phyloP scores from a whole-genome alignment of 2,113 vertebrate genomes.

The Amblyornis subalaris region DNA sequence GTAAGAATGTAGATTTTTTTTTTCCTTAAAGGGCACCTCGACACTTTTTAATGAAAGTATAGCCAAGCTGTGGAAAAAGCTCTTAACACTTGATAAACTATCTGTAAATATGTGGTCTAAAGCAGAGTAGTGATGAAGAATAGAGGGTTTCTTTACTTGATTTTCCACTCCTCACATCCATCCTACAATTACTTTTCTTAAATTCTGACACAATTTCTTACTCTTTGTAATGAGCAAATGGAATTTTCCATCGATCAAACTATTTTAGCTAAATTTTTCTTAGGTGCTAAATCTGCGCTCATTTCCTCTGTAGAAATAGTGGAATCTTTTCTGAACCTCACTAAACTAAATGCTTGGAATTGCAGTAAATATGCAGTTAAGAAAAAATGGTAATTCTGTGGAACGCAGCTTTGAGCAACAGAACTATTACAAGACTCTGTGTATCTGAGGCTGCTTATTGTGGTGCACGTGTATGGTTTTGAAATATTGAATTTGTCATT shows the following conservation, averaged over 20 bases:
- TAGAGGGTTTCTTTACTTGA: not conserved
- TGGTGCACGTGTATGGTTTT: not conserved
- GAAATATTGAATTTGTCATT: not conserved
- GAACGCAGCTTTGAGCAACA: not conserved
- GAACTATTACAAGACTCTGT: not conserved
- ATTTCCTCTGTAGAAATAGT: not conserved
- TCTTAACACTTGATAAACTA: accelerated
- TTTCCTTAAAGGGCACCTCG: not conserved
- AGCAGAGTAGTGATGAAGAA: not conserved
- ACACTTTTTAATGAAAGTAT: not conserved
- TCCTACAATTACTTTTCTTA: not conserved
- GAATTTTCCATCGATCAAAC: not conserved
- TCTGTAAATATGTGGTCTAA: not conserved
- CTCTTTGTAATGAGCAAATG: not conserved
- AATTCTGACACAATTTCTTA: not conserved
- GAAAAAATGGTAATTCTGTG: not conserved
- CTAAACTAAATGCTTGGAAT: not conserved
- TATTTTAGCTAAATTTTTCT: not conserved
- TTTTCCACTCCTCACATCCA: accelerated
- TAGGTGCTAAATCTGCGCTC: accelerated
- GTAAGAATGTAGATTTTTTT: not conserved
- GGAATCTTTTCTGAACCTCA: not conserved
- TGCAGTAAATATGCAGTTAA: not conserved
- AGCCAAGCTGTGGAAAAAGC: not conserved
- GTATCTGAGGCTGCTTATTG: not conserved